These are phyloP conservation scores for Pempheris klunzingeri DNA, from an alignment of 2,797 vertebrate genomes.

Conservation along the genomic window DNA sequence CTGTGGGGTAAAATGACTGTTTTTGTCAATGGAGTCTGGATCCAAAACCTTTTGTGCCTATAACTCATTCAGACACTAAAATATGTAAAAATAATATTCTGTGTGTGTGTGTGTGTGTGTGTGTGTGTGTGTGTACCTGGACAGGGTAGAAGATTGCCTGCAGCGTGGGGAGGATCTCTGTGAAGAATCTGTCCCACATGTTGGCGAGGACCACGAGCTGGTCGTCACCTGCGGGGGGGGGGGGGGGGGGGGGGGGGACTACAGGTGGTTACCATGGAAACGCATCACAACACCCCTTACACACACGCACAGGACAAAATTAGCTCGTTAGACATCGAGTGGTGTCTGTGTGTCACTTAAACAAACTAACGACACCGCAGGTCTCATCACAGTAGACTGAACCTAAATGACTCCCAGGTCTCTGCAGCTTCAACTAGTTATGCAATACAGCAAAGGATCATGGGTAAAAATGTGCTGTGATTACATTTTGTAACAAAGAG, in stretches of 20 bases:
- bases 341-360: no score
- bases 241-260: background rate
- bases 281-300: background rate
- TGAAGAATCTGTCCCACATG: constrained; percentile 94
- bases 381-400: background rate
- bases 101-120: constrained; percentile 7
- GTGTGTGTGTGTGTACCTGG: constrained; percentile 85
- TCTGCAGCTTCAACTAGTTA: background rate
- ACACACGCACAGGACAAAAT: no score
- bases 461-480: background rate
- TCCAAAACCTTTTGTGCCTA: no score
- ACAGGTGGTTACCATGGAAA: constrained; percentile 45
- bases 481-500: background rate
- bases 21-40: no score
- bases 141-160: constrained; percentile 98
- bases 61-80: no score
- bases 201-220: constrained; percentile 89
- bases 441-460: background rate
- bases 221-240: constrained; percentile 83
- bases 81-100: no score
- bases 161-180: constrained; percentile 94
- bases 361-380: background rate
- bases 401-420: background rate
- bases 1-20: no score
- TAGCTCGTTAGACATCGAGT: no score